Conservation (phyloP, 2,888 invertebrate species). For the Pelosia muscerda region DNA sequence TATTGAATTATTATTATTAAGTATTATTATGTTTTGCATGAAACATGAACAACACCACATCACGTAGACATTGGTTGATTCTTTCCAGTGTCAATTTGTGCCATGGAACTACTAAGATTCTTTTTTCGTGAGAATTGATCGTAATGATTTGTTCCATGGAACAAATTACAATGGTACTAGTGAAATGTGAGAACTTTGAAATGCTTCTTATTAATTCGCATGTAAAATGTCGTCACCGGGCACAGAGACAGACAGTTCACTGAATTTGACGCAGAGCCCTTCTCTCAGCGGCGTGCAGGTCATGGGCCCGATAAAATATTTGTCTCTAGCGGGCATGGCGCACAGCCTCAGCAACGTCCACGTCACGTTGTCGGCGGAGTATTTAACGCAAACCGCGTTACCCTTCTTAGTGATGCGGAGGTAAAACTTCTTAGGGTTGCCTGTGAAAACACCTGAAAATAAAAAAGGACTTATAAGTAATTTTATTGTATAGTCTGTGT, state of each 20-base stretch:
- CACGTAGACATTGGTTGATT: too few species aligned
- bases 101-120: too few species aligned
- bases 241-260: conserved; percentile 54
- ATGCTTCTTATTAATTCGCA: conserved; percentile 61
- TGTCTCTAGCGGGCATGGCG: conserved; percentile 55
- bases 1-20: too few species aligned
- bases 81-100: too few species aligned
- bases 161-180: too few species aligned
- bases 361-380: conserved; percentile 65
- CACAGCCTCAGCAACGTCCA: conserved; percentile 71
- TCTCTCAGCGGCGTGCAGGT: conserved; percentile 70
- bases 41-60: too few species aligned
- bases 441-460: conserved; percentile 69
- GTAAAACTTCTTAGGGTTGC: conserved; percentile 72
- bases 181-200: too few species aligned
- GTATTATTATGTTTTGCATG: too few species aligned
- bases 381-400: conserved; percentile 70
- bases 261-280: conserved; percentile 67
- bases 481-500: too few species aligned
- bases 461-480: too few species aligned
- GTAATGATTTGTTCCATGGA: too few species aligned
- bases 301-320: conserved; percentile 69
- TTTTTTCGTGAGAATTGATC: too few species aligned
- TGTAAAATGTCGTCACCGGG: conserved; percentile 72
- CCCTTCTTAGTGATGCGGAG: conserved; percentile 66